Evolutionary conservation across 2,888 invertebrate species (phyloP), one percentile per base, ranked within the genome.

Genomic region (Sphinx pinastri): DNA sequence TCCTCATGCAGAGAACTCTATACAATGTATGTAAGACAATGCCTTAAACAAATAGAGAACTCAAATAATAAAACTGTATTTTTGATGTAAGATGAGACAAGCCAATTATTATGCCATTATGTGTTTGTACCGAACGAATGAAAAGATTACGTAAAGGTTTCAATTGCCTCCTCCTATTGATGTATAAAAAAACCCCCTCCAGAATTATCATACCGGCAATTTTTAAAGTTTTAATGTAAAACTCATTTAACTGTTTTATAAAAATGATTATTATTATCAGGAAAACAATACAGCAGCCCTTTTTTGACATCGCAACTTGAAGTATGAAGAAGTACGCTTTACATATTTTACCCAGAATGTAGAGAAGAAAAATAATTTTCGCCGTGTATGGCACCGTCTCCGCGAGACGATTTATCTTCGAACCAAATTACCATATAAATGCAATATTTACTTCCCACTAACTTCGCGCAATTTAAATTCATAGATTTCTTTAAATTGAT

Each of bases 371-470:
- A 49, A 49, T 49, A 16, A 49, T 63, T 49, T 63, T 47, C 49
- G 12, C 16, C 63, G 63, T 19, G 63, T 47, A 63, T 49, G 16
- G 25, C 0, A 11, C 7, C 10, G 63, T 49, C 47, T 45, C 11
- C 63, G 63, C 49, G 45, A 67, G 67, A 69, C 69, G 58, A 72
- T 69, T 63, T 72, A 63, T 60, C 52, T 12, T 12, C 55, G 69
- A 67, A 59, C 31, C 12, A 38, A 59, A 51, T 51, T 59, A 68
- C 45, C 59, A 70, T 70, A 70, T 59, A 58, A 67, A 67, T 67
- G 49, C 19, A 19, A 63, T 49, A 63, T 63, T 63, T 63, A 63
- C 49, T 49, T 63, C 16, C 45, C 60, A 60, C 19, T 19, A 19
- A 63, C 63, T 63, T 19, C 19, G 47, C n/a, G 13, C 63, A 19